phyloP scores from a whole-genome alignment of 2,113 vertebrate species.

The Labeo rohita region DNA sequence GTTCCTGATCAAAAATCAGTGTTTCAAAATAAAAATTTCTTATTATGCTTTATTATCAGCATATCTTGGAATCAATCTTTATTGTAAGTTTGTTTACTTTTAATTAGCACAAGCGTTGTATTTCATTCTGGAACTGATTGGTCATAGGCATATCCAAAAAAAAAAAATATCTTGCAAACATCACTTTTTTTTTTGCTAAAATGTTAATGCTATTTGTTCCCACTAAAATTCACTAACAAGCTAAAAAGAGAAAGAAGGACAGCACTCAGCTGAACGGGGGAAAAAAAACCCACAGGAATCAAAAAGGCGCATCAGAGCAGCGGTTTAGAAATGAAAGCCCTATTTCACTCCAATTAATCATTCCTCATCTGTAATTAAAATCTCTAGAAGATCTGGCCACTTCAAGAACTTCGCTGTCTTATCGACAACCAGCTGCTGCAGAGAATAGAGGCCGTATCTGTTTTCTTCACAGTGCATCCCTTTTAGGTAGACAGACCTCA shows the following conservation, averaged over 20 bases:
- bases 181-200: background rate
- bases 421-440: background rate
- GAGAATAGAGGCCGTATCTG: conserved; percentile 18
- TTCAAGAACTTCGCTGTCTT: background rate
- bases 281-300: background rate
- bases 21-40: background rate
- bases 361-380: conserved; percentile 37
- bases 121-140: too few species aligned
- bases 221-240: background rate
- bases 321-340: background rate
- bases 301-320: background rate
- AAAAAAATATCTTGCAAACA: background rate
- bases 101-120: too few species aligned
- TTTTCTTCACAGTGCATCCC: conserved; percentile 40
- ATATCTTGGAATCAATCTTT: background rate
- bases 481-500: conserved; percentile 49
- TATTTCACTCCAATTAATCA: conserved; percentile 24
- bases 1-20: background rate
- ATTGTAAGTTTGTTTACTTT: background rate
- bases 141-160: too few species aligned
- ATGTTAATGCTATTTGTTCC: background rate
- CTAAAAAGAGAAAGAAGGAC: background rate
- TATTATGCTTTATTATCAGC: background rate
- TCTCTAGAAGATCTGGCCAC: conserved; percentile 11
- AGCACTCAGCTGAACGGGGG: background rate